Conservation (phyloP, 2,888 invertebrate genomes). For the Folsomia candida region DNA sequence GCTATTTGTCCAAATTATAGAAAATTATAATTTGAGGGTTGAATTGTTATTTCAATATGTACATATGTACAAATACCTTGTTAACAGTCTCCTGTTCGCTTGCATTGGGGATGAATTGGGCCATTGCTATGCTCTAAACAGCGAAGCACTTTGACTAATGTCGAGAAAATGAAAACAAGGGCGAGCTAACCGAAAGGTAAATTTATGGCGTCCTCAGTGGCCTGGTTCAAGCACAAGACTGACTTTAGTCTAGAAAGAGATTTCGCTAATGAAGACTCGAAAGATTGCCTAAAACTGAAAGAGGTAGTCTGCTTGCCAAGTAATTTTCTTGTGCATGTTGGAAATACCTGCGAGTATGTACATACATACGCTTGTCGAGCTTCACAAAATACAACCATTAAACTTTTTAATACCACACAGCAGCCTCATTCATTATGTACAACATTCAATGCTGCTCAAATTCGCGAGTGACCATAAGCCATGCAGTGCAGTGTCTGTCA, state of each 20-base stretch:
- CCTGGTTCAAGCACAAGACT: not conserved
- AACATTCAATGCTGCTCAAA: too few species aligned
- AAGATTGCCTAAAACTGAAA: not conserved
- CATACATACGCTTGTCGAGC: too few species aligned
- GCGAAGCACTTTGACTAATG: not conserved
- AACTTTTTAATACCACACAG: too few species aligned
- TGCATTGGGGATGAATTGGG: constrained; percentile 1
- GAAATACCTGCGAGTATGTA: too few species aligned
- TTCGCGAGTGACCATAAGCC: too few species aligned
- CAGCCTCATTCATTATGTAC: too few species aligned
- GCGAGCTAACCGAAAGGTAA: not conserved
- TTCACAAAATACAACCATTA: too few species aligned
- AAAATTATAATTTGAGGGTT: not conserved
- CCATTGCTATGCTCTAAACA: not conserved
- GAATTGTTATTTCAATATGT: not conserved
- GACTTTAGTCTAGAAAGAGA: not conserved
- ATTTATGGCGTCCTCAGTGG: not conserved
- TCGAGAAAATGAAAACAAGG: not conserved
- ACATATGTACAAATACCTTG: constrained; percentile 23
- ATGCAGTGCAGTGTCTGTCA: too few species aligned
- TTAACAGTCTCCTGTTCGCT: constrained; percentile 33
- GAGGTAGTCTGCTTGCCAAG: not conserved
- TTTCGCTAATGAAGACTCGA: not conserved
- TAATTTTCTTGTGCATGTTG: not conserved
- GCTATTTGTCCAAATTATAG: constrained; percentile 29